These are phyloP conservation scores for Drosophila austrosaltans DNA, from an alignment of 2,888 invertebrate species.

Conservation along the genomic window DNA sequence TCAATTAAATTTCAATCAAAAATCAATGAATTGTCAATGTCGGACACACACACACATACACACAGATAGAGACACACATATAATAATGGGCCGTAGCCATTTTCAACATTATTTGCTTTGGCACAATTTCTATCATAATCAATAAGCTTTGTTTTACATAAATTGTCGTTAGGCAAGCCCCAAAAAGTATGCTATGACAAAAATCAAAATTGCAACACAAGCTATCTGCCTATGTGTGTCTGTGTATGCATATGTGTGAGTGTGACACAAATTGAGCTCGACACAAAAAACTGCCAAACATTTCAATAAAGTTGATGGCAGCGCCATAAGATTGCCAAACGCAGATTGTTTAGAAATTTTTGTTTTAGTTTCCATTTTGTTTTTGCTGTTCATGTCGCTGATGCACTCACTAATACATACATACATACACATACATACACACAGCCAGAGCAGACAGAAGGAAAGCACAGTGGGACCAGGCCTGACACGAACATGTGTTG, in stretches of 20 bases:
- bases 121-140: constrained; percentile 58
- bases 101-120: constrained; percentile 46
- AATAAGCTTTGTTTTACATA: constrained; percentile 70
- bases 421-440: constrained; percentile 11
- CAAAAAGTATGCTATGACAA: constrained; percentile 71
- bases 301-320: constrained; percentile 68
- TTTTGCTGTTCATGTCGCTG: constrained; percentile 67
- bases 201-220: constrained; percentile 70
- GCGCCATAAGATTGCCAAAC: constrained; percentile 73
- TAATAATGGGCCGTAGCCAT: not conserved
- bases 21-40: constrained; percentile 65
- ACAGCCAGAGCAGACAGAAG: not conserved
- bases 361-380: constrained; percentile 11
- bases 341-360: constrained; percentile 76
- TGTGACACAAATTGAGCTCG: constrained; percentile 74
- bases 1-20: constrained; percentile 74
- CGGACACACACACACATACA: constrained; percentile 24
- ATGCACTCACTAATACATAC: constrained; percentile 37
- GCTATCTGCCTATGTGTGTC: constrained; percentile 20
- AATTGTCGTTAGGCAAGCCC: constrained; percentile 53
- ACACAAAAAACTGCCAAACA: constrained; percentile 77
- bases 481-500: constrained; percentile 56
- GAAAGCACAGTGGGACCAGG: constrained; percentile 4
- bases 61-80: constrained; percentile 13
- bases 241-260: constrained; percentile 25